These are phyloP conservation scores for Albula goreensis DNA, from an alignment of 2,113 vertebrate species.

Conservation along the genomic window DNA sequence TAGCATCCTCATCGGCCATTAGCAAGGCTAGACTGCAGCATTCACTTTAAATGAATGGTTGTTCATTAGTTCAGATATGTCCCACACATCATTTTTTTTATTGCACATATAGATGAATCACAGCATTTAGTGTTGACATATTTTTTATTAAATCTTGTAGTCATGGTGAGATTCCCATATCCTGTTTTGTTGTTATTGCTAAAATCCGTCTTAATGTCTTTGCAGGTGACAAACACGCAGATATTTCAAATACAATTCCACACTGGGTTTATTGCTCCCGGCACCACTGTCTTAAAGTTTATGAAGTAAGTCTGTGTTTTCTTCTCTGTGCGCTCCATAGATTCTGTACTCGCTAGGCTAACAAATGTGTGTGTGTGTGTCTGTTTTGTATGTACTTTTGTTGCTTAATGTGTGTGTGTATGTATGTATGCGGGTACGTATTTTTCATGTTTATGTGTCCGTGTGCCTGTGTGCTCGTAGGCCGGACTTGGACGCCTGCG, in stretches of 20 bases:
- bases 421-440: background rate
- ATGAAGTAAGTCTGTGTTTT: slow-evolving; percentile 82
- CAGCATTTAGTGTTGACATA: background rate
- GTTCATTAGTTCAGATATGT: background rate
- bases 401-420: background rate
- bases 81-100: background rate
- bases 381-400: background rate
- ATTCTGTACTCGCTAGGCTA: background rate
- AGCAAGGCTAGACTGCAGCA: background rate
- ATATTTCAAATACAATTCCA: slow-evolving; percentile 99
- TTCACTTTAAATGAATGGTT: background rate
- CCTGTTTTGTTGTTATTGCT: background rate
- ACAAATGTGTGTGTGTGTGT: background rate
- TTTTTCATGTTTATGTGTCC: slow-evolving; percentile 17
- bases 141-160: too few species aligned
- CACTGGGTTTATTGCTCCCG: slow-evolving; percentile 90
- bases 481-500: slow-evolving; percentile 93
- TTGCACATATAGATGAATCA: background rate
- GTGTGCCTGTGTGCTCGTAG: slow-evolving; percentile 57
- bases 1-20: background rate
- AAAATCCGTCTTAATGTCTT: background rate
- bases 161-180: background rate
- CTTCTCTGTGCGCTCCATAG: background rate
- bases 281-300: slow-evolving; percentile 88
- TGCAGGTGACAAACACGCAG: slow-evolving; percentile 94